Percentiles rank a stretch among this genome's conserved stretches.
Evolutionary conservation across 2,113 vertebrate species (phyloP).

Genomic region (Turnix velox): DNA sequence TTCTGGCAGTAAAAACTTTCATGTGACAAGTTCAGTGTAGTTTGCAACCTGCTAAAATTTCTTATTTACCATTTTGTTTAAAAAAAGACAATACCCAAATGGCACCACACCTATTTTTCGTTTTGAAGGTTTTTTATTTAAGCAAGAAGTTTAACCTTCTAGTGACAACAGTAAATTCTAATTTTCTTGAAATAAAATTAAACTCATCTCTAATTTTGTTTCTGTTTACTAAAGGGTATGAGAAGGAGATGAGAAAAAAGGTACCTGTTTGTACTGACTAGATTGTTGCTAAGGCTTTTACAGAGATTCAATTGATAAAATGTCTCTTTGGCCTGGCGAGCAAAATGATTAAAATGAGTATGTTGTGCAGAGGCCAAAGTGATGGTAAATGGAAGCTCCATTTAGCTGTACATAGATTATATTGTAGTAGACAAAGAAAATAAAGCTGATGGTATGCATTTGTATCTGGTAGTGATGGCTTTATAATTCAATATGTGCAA

Average conservation of each 20-base stretch:
- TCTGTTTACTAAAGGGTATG: not conserved
- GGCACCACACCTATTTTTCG: not conserved
- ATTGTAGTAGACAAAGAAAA: not conserved
- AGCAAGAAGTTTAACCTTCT: not conserved
- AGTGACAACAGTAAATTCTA: not conserved
- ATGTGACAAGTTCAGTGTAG: not conserved
- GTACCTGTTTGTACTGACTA: not conserved
- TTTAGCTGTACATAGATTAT: not conserved
- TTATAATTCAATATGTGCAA: slow-evolving; percentile 27
- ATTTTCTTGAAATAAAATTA: not conserved
- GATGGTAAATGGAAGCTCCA: not conserved
- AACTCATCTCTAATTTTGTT: not conserved
- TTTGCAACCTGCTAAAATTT: not conserved
- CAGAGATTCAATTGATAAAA: not conserved
- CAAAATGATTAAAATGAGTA: not conserved
- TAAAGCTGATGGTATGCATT: slow-evolving; percentile 1
- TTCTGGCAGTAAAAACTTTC: not conserved
- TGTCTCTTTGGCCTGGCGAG: not conserved
- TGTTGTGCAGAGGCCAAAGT: not conserved
- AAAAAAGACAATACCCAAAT: not conserved
- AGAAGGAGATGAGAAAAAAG: not conserved
- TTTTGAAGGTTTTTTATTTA: not conserved
- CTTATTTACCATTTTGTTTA: not conserved
- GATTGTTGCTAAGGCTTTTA: not conserved
- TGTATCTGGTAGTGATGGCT: not conserved